Base-by-base conservation (phyloP, 2,888 invertebrate genomes). In the Clostera curtula region DNA sequence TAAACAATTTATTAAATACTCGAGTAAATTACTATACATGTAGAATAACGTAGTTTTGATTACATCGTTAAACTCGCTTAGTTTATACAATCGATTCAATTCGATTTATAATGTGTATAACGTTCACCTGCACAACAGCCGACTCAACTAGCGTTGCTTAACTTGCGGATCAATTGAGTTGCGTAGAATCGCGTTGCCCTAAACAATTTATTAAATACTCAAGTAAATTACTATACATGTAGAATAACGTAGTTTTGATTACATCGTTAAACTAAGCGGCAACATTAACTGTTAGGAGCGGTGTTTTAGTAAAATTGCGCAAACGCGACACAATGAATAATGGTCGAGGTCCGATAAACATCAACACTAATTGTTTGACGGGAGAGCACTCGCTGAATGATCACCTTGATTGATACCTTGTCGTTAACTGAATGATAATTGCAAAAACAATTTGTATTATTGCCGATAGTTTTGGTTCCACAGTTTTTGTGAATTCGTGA, bases 241-340 rank as follows among this genome's bases (percentile, higher is more conserved):
- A 9, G 22, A 24, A 24, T 28, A 11, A 18, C 24, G 28, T 24
- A 26, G 23, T 30, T 31, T 39, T 41, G 33, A 40, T 37, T 35
- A 42, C 26, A 29, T 12, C 19, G 27, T 31, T 25, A 2, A 24
- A 32, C 29, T 29, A 36, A 36, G 9, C 31, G 23, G 27, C 28
- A 23, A 42, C 37, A 38, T 43, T 47, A 45, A 36, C 38, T 37
- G 34, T 37, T 39, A 27, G 24, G 36, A 38, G 46, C 46, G 29
- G 52, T 48, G 46, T 50, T 44, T 41, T 49, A 44, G 40, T 37
- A 45, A 37, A 45, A 48, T 40, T 40, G 43, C 43, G 34, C 33
- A 34, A 43, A 35, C 46, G 36, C 41, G 49, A 49, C 55, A 47
- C 45, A 53, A 60, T 71, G 69, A 69, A 49, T 67, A 63, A 73